A percentile compares a stretch with the other conserved stretches of the same genome.
Conservation (phyloP, 2,797 vertebrate genomes). For the Alauda arvensis region DNA sequence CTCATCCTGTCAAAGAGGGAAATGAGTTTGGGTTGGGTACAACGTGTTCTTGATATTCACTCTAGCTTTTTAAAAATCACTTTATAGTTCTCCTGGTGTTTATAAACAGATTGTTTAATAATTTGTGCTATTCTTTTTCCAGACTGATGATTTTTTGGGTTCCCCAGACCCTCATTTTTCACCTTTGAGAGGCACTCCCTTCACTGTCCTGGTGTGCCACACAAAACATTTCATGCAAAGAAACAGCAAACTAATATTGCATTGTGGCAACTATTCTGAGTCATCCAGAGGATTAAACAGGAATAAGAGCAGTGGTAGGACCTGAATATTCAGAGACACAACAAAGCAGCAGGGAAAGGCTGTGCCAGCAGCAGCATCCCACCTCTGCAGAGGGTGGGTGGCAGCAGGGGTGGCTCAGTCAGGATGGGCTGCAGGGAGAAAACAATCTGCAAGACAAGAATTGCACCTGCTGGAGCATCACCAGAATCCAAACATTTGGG, state of each 20-base stretch:
- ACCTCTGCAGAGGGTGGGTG: neutral
- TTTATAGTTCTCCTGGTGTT: constrained; percentile 17
- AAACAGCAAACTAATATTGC: neutral
- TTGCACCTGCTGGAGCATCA: neutral
- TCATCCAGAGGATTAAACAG: neutral
- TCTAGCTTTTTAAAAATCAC: neutral
- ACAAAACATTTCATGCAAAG: neutral
- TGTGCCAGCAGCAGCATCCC: neutral
- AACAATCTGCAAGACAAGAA: neutral
- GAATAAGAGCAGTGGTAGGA: neutral
- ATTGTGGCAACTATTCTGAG: constrained; percentile 8
- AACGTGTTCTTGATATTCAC: neutral
- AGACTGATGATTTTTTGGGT: neutral
- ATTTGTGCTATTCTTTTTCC: neutral
- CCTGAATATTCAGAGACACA: neutral
- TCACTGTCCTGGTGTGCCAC: neutral
- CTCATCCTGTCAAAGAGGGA: neutral
- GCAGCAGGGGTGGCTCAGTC: neutral
- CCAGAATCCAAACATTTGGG: neutral
- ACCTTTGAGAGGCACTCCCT: neutral
- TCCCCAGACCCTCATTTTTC: constrained; percentile 29
- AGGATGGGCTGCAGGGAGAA: neutral
- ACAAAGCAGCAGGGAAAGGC: neutral
- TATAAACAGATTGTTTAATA: constrained; percentile 39
- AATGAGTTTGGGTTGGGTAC: constrained; percentile 25